These are phyloP conservation scores for Syngnathus floridae DNA, from an alignment of 2,113 vertebrate species.

Conservation along the genomic window DNA sequence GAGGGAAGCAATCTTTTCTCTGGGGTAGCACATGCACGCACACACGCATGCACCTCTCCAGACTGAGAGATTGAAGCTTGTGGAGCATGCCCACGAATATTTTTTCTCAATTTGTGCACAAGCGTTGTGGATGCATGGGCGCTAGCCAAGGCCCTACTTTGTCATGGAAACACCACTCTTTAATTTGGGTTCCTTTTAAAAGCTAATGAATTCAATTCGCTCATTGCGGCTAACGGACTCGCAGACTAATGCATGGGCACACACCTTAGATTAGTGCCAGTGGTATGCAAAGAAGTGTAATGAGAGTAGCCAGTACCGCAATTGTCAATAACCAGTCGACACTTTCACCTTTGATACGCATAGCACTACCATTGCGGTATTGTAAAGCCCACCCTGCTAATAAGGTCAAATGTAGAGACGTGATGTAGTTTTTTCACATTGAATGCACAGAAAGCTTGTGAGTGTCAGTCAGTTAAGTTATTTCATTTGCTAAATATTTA, in stretches of 20 bases:
- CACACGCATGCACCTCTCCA: constrained; percentile 29
- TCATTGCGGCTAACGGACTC: constrained; percentile 42
- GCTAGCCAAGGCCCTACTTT: constrained; percentile 56
- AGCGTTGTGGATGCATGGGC: constrained; percentile 43
- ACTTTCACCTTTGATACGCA: neutral
- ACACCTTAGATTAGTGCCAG: constrained; percentile 1
- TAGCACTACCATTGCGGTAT: neutral
- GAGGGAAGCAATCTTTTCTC: constrained; percentile 13
- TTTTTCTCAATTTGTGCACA: constrained; percentile 58
- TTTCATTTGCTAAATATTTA: neutral
- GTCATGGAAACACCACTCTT: constrained; percentile 70
- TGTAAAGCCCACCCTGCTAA: constrained; percentile 9
- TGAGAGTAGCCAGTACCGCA: constrained; percentile 14
- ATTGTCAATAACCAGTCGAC: constrained; percentile 11
- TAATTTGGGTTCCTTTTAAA: constrained; percentile 53
- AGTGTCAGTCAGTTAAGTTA: neutral
- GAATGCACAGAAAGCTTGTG: neutral
- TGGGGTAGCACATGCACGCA: constrained; percentile 15
- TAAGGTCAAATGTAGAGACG: constrained; percentile 14
- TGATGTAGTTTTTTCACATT: neutral
- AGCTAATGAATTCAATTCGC: constrained; percentile 40
- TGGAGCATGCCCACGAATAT: constrained; percentile 63
- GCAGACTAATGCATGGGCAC: constrained; percentile 25
- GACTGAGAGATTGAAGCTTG: constrained; percentile 40
- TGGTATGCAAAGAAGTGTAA: constrained; percentile 21